Conservation (phyloP, 2,113 vertebrate genomes). For the Hippocampus barbouri region DNA sequence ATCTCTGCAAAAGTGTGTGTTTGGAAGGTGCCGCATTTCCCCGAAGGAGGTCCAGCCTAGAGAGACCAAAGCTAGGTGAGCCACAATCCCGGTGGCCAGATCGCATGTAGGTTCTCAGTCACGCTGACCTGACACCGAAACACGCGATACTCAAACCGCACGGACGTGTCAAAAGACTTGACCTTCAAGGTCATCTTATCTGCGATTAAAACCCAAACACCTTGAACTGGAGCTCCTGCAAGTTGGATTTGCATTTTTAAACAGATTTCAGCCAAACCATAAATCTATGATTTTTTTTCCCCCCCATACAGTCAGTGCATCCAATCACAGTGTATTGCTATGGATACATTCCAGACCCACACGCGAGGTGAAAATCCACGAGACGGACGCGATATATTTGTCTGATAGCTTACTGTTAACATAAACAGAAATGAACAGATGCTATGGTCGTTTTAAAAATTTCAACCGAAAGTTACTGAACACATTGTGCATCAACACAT, state of each 20-base stretch:
- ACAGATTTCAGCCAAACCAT: neutral
- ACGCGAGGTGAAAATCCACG: too few species aligned
- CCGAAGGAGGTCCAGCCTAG: slow-evolving; percentile 46
- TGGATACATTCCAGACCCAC: too few species aligned
- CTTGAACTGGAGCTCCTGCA: neutral
- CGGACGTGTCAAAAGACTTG: neutral
- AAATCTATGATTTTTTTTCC: neutral
- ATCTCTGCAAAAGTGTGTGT: neutral
- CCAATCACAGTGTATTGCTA: too few species aligned
- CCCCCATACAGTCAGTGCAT: neutral
- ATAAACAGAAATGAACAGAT: too few species aligned
- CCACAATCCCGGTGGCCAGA: neutral
- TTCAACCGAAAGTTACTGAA: too few species aligned
- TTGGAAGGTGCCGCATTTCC: neutral
- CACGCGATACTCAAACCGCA: neutral
- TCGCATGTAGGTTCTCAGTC: slow-evolving; percentile 27
- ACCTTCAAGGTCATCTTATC: neutral
- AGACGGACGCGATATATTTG: too few species aligned
- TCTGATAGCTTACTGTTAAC: too few species aligned
- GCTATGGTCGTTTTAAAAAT: too few species aligned
- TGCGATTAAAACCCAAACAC: neutral
- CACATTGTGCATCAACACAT: too few species aligned
- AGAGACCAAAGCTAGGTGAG: slow-evolving; percentile 34
- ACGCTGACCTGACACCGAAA: neutral
- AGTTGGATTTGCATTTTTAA: neutral